These are phyloP conservation scores for Montipora efflorescens DNA, from an alignment of 64 coral and sea anemone genomes.

Conservation along the genomic window DNA sequence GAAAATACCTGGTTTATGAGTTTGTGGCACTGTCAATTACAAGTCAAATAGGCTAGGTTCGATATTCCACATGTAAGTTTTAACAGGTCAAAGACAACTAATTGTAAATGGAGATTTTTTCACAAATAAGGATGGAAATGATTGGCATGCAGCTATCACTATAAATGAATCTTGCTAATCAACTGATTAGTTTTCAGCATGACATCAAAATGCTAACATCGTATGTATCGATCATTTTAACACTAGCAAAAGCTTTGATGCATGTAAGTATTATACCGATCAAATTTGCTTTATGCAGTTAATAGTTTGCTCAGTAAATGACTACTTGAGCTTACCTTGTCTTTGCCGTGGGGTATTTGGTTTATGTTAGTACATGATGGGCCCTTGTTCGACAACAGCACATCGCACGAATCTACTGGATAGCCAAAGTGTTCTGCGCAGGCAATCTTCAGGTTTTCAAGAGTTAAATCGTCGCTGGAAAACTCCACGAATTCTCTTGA, in stretches of 20 bases:
- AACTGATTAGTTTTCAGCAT: background rate
- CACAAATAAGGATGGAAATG: no score
- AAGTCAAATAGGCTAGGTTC: no score
- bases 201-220: background rate
- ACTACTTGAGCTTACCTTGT: constrained; percentile 45
- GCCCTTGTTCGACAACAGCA: constrained; percentile 59
- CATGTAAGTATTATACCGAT: background rate
- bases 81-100: no score
- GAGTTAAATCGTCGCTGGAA: constrained; percentile 38
- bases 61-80: no score
- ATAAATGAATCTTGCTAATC: no score
- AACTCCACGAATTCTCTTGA: constrained; percentile 58
- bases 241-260: background rate
- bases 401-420: constrained; percentile 39
- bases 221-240: background rate
- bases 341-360: constrained; percentile 49
- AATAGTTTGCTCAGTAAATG: constrained; percentile 5
- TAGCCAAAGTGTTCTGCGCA: constrained; percentile 39
- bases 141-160: no score
- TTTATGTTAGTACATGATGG: constrained; percentile 62
- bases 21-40: no score
- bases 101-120: no score
- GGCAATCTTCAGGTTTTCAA: constrained; percentile 51
- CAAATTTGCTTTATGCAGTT: background rate
- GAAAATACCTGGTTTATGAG: background rate